Base-by-base conservation (phyloP, 2,797 vertebrate species). In the Phrynocephalus guinanensis region DNA sequence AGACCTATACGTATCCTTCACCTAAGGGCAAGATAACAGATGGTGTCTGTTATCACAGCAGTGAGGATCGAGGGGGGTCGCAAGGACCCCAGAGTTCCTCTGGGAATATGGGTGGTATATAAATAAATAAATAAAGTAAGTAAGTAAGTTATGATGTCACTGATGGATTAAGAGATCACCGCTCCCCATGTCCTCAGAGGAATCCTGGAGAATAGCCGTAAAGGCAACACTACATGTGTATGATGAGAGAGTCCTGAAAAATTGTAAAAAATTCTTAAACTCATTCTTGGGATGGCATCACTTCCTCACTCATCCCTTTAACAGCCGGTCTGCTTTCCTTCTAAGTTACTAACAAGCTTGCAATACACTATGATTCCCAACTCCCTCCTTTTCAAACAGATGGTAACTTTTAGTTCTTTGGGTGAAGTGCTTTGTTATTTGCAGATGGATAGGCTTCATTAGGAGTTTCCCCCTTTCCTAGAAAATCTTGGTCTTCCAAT, bases 1-100 rank as follows among this genome's bases (percentile, higher is more conserved):
- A 28, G 11, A 13, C 22, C 5, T 60, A 24, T 28, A 81, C 7
- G 1, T 26, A 22, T 18, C 16, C 24, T 9, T n/a, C 78, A 28
- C 33, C 5, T 24, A 26, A 15, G 38, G 56, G 48, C 44, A 26
- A 26, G 26, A 5, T 38, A 24, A 4, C 18, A 10, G 50, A 15
- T 48, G 26, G 77, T 78, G 13, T 30, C 33, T 20, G 22, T 8
- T n/a, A 18, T 1, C 7, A 26, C 66, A 1, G 50, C 26, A 33
- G 22, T 11, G 10, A n/a, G 6, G 6, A 26, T 24, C 18, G 16
- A 1, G 1, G n/a, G 7, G 30, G 38, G 15, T 1, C 4, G 3
- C 8, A 24, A 3, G 18, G 50, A 1, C 10, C 22, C 26, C 50
- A 72, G 82, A 22, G 38, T 44, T 44, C 26, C 38, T 44, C 38